These are phyloP conservation scores for Pseudococcus jackbeardsleyi DNA, from an alignment of 2,888 invertebrate species.

Conservation along the genomic window DNA sequence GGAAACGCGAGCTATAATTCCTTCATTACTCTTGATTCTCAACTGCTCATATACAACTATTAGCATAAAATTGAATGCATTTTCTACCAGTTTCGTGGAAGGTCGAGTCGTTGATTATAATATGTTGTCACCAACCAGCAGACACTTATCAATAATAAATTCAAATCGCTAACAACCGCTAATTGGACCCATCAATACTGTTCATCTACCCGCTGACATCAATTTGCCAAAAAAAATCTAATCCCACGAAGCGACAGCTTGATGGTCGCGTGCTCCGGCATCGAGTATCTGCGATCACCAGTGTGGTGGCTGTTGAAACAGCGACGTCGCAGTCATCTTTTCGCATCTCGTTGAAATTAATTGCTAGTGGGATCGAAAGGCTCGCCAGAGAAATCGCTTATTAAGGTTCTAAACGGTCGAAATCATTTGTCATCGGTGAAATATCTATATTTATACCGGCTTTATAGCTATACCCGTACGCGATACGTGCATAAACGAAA, in stretches of 20 bases:
- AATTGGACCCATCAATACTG: neutral
- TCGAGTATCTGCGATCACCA: neutral
- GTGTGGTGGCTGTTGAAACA: neutral
- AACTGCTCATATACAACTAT: neutral
- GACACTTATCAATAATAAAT: neutral
- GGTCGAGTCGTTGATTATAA: neutral
- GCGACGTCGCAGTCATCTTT: neutral
- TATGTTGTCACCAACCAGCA: neutral
- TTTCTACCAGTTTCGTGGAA: neutral
- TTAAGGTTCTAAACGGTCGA: constrained; percentile 18
- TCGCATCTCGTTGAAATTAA: neutral
- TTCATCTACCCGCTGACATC: neutral
- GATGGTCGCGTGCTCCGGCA: neutral
- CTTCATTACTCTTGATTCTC: neutral
- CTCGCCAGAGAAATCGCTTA: neutral
- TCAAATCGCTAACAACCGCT: neutral
- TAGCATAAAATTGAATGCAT: neutral
- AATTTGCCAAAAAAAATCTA: neutral
- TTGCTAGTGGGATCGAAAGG: neutral
- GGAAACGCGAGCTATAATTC: too few relatives aligned
- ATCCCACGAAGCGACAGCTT: neutral
- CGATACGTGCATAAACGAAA: constrained; percentile 18
- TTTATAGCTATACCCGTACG: neutral
- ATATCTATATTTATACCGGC: constrained; percentile 51
- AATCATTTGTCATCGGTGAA: constrained; percentile 54